Conservation (phyloP, 2,113 vertebrate species). For the Podilymbus podiceps region DNA sequence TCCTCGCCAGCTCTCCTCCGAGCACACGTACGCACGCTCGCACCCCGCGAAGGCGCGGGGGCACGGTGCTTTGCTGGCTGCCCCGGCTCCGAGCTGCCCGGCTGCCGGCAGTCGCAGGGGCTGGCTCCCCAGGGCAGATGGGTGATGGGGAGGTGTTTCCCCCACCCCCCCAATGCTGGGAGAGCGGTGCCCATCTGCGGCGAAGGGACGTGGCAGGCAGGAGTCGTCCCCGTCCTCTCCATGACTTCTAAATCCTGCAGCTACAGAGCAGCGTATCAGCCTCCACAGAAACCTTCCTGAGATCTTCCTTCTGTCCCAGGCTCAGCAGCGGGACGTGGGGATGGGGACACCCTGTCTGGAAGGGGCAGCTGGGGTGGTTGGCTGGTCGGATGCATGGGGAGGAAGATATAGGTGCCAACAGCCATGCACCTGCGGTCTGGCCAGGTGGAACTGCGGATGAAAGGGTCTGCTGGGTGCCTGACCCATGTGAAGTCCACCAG, state of each 20-base stretch:
- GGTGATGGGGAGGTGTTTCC: background rate
- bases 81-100: background rate
- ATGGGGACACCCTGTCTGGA: background rate
- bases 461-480: background rate
- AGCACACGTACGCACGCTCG: background rate
- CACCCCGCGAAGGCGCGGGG: background rate
- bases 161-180: background rate
- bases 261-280: background rate
- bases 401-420: background rate
- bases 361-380: accelerated
- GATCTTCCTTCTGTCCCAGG: background rate
- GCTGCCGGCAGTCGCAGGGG: background rate
- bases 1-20: background rate
- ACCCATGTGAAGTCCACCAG: background rate
- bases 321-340: background rate
- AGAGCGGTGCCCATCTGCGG: background rate
- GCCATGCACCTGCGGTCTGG: background rate
- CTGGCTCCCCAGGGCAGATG: background rate
- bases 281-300: background rate
- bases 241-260: background rate
- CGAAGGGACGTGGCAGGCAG: background rate
- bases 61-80: background rate
- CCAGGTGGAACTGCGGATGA: background rate
- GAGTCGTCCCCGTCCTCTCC: background rate
- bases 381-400: background rate